Percentiles rank a stretch among this genome's conserved stretches.
Conservation (phyloP, 30 jellyfish, hydroid and myxozoan species). For the Pelagia noctiluca region DNA sequence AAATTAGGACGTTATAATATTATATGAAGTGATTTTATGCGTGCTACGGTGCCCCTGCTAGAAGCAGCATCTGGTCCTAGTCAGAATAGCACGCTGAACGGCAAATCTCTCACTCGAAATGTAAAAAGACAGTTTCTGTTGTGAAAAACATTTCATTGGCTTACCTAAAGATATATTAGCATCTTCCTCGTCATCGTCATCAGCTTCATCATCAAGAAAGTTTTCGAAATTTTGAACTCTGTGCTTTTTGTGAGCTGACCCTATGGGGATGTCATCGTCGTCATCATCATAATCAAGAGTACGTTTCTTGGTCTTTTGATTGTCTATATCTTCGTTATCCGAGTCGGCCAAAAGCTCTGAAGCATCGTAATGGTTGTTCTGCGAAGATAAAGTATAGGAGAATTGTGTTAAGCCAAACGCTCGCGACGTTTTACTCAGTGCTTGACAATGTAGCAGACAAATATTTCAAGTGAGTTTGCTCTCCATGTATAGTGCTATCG, state of each 20-base stretch:
- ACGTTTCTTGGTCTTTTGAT: conserved; percentile 29
- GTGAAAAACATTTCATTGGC: not conserved
- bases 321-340: conserved; percentile 12
- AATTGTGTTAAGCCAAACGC: no score
- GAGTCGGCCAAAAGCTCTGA: conserved; percentile 47
- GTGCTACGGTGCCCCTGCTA: no score
- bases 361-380: conserved; percentile 15
- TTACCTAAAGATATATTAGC: conserved; percentile 84
- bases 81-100: no score
- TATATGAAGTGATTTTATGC: no score
- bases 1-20: no score
- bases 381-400: not conserved
- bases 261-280: conserved; percentile 66
- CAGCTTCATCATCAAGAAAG: conserved; percentile 92
- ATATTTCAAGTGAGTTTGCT: no score
- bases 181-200: conserved; percentile 90
- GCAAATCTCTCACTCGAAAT: no score
- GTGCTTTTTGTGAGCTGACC: conserved; percentile 79
- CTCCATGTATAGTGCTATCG: no score
- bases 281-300: conserved; percentile 70
- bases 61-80: no score
- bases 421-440: no score
- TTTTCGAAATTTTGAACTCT: conserved; percentile 83
- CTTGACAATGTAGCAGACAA: no score
- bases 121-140: no score